Conservation (phyloP, 1,140 invertebrate genomes). For the Cyphomyrmex costatus region DNA sequence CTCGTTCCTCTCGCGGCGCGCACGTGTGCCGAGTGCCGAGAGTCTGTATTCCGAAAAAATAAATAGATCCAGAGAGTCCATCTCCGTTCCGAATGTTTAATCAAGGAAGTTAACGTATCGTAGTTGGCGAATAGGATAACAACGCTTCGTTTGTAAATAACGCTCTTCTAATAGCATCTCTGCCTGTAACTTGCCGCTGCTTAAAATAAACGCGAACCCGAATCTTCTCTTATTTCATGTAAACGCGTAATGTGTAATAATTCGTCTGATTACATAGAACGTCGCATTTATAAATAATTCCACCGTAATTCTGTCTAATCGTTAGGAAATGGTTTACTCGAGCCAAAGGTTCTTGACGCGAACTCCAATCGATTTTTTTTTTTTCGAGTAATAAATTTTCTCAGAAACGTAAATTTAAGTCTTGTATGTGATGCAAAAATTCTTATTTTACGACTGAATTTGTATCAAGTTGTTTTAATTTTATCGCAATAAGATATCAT, state of each 20-base stretch:
- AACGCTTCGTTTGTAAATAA: slow-evolving; percentile 60
- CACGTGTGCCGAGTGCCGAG: slow-evolving; percentile 20
- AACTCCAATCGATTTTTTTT: not conserved
- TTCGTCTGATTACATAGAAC: not conserved
- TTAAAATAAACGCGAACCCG: slow-evolving; percentile 45
- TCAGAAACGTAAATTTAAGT: not conserved
- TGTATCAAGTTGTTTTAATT: too few species aligned
- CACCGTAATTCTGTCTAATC: not conserved
- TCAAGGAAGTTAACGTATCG: slow-evolving; percentile 38
- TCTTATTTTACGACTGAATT: too few species aligned
- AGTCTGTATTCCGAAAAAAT: slow-evolving; percentile 43
- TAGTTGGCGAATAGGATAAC: slow-evolving; percentile 40
- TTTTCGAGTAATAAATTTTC: not conserved
- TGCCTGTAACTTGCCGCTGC: slow-evolving; percentile 8
- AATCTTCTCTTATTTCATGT: slow-evolving; percentile 27
- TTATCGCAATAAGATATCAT: too few species aligned
- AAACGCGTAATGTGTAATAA: slow-evolving; percentile 27
- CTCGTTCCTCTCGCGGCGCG: not conserved
- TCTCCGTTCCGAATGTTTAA: slow-evolving; percentile 57
- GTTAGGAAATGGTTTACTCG: not conserved
- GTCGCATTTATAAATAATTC: slow-evolving; percentile 43
- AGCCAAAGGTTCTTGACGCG: not conserved
- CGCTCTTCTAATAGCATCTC: slow-evolving; percentile 42
- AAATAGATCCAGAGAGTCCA: slow-evolving; percentile 58
- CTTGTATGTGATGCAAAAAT: not conserved